Evolutionary conservation across 1,140 invertebrate genomes (phyloP).

Genomic region (Thrips palmi): DNA sequence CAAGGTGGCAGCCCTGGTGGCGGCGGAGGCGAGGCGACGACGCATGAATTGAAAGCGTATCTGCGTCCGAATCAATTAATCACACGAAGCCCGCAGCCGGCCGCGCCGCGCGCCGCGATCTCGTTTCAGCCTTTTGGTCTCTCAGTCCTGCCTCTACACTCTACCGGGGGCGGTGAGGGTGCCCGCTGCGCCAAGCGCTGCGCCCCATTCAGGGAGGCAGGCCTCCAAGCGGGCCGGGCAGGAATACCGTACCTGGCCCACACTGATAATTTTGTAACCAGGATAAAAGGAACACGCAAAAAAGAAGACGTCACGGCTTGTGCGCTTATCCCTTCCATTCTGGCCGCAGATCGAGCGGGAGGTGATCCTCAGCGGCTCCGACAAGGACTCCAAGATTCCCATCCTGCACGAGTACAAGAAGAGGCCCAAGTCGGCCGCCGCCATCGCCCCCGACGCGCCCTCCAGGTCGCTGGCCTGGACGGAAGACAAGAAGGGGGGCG

Average conservation of each 20-base stretch:
- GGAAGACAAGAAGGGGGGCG: constrained; percentile 21
- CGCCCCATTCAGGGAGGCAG: background rate
- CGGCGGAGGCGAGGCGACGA: too few relatives aligned
- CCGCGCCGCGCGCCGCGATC: too few relatives aligned
- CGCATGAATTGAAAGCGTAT: too few relatives aligned
- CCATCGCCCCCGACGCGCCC: constrained; percentile 52
- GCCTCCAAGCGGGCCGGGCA: background rate
- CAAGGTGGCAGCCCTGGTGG: too few relatives aligned
- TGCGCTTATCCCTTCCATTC: constrained; percentile 12
- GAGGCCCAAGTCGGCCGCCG: constrained; percentile 29
- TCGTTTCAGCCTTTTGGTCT: too few relatives aligned
- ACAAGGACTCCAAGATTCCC: constrained; percentile 56
- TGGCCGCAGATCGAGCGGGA: constrained; percentile 55
- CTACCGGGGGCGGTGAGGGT: too few relatives aligned
- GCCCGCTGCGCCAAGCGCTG: too few relatives aligned
- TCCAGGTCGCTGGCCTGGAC: constrained; percentile 40
- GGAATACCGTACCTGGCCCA: background rate
- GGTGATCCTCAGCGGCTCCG: constrained; percentile 42
- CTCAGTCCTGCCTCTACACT: too few relatives aligned
- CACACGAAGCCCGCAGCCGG: too few relatives aligned
- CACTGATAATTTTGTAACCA: background rate
- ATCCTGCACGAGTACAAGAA: constrained; percentile 52
- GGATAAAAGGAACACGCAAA: background rate
- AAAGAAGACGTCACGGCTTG: too few relatives aligned
- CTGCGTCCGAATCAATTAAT: too few relatives aligned